Evolutionary conservation across 1,140 invertebrate genomes (phyloP), one percentile per base, ranked within the genome.

Genomic region (Listronotus oregonensis): DNA sequence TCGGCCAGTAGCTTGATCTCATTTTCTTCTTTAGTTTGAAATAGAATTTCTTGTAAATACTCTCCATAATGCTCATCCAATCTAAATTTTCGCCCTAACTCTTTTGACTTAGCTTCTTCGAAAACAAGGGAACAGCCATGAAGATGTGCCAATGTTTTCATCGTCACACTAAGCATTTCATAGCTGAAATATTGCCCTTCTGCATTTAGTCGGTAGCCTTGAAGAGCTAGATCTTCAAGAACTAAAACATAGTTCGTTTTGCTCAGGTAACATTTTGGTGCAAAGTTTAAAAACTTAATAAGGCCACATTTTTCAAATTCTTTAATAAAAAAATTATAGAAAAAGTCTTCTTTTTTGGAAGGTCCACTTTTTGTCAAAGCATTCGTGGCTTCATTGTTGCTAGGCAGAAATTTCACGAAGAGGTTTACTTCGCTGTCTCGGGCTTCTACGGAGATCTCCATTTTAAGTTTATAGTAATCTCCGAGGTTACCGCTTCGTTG

Each of bases 111-210:
- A 27, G 61, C 66, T 37, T 72, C 64, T 54, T 82, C 80, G 17
- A 74, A 76, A 2, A 77, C 42, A 1, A 82, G 8, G 14, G 73
- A 78, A 10, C 72, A 58, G 0, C 75, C 76, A 34, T 82, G 80
- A 0, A 80, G 51, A 49, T 71, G 74, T 27, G 80, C 79, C 14
- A 81, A 27, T 12, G 68, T 40, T 27, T 57, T 56, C 21, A 82
- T 61, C 43, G 69, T 73, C 7, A 76, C 65, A 3, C 60, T 77
- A 50, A 1, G 73, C 54, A 3, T 75, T 31, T 75, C 50, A 31
- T 43, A 68, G 63, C 12, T 76, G 42, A 8, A 79, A 75, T 0
- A 75, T 8, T 51, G 63, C 51, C 47, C n/a, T 54, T 72, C 75
- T 8, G 61, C 57, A 0, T 65, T 47, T 15, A 71, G 71, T 2